These are phyloP conservation scores for Zophobas atratus DNA, from an alignment of 1,140 invertebrate genomes.

Conservation along the genomic window DNA sequence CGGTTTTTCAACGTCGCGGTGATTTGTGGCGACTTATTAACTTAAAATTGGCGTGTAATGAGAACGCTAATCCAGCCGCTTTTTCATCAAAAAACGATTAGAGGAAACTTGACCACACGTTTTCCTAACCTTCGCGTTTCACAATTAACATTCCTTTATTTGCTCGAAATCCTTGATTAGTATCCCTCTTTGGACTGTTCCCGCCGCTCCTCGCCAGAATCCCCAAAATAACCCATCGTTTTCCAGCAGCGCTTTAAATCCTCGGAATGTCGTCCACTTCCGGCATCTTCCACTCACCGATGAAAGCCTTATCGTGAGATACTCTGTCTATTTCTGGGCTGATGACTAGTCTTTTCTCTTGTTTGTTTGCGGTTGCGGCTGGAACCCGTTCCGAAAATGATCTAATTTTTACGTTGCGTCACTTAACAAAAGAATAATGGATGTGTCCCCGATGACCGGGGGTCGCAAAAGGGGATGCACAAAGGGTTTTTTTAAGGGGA, in stretches of 20 bases:
- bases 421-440: constrained; percentile 36
- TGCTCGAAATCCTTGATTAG: no score
- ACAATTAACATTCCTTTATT: no score
- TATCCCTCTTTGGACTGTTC: no score
- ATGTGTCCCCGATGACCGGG: constrained; percentile 26
- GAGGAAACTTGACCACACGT: no score
- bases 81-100: no score
- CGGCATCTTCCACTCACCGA: constrained; percentile 42
- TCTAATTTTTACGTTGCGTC: constrained; percentile 37
- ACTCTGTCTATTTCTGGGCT: constrained; percentile 30
- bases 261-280: constrained; percentile 44
- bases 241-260: constrained; percentile 31
- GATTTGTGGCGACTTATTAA: no score
- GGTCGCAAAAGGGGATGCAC: not conserved
- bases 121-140: no score
- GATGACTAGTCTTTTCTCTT: constrained; percentile 15
- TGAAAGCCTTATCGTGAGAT: constrained; percentile 47
- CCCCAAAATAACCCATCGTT: constrained; percentile 31
- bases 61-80: no score
- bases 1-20: no score
- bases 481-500: constrained; percentile 31
- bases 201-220: no score
- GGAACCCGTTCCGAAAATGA: constrained; percentile 33
- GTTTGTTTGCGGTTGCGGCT: constrained; percentile 40
- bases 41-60: no score